Evolutionary conservation across 1,140 invertebrate genomes (phyloP).

Genomic region (Orussus abietinus): DNA sequence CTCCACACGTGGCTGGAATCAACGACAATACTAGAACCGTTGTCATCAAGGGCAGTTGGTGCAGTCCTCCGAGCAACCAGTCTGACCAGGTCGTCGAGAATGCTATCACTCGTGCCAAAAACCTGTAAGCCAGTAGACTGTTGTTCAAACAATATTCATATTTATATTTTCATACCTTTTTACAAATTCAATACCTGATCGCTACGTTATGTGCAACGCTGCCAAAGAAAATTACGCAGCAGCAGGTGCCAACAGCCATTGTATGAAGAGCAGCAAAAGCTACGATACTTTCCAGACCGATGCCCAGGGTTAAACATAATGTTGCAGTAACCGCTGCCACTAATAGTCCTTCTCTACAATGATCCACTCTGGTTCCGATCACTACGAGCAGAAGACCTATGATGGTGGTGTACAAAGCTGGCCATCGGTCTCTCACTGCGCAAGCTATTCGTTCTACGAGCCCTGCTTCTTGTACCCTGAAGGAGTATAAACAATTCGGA

Average conservation of each 20-base stretch:
- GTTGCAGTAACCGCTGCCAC: conserved; percentile 28
- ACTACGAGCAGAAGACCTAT: conserved; percentile 39
- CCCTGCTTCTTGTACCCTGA: conserved; percentile 37
- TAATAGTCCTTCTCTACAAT: conserved; percentile 17
- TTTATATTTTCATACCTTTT: conserved; percentile 8
- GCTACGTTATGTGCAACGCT: conserved; percentile 57
- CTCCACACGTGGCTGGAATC: conserved; percentile 55
- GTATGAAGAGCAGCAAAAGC: conserved; percentile 52
- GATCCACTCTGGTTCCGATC: conserved; percentile 37
- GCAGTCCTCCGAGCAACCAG: conserved; percentile 53
- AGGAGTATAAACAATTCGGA: conserved; percentile 58
- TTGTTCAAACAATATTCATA: conserved; percentile 11
- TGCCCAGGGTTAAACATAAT: conserved; percentile 21
- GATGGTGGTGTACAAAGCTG: conserved; percentile 35
- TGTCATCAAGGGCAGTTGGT: conserved; percentile 53
- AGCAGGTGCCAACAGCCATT: conserved; percentile 47
- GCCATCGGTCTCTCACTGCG: conserved; percentile 44
- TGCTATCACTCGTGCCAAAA: conserved; percentile 52
- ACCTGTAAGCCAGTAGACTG: conserved; percentile 50
- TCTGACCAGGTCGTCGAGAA: conserved; percentile 55
- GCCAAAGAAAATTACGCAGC: conserved; percentile 56
- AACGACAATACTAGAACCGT: conserved; percentile 50
- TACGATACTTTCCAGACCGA: conserved; percentile 39
- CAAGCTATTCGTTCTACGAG: conserved; percentile 37
- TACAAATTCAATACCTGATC: conserved; percentile 47